A percentile compares a stretch with the other conserved stretches of the same genome.
Evolutionary conservation across 2,113 vertebrate species (phyloP).

Genomic region (Chaenocephalus aceratus): DNA sequence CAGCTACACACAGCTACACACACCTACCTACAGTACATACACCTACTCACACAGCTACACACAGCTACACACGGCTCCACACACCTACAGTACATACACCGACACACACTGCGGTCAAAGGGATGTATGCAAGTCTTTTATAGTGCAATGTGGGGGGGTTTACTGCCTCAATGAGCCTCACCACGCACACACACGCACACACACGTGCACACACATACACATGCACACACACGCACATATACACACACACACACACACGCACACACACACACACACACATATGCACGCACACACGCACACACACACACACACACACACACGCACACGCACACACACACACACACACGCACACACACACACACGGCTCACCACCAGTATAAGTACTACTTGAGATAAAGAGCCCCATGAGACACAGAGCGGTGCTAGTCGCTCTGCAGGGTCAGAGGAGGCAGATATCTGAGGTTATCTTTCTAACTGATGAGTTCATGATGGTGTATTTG

Average conservation of each 20-base stretch:
- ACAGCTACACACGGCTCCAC: neutral
- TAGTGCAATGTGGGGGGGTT: slow-evolving; percentile 22
- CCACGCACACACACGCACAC: neutral
- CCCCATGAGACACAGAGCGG: neutral
- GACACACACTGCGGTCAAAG: slow-evolving; percentile 19
- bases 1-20: neutral
- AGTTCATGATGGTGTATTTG: neutral
- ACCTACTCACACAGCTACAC: neutral
- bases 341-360: neutral
- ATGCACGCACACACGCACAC: slow-evolving; percentile 6
- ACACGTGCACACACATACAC: neutral
- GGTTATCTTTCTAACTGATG: neutral
- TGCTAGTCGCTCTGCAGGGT: neutral
- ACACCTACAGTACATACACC: neutral
- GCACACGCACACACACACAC: too few species aligned
- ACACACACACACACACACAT: too few species aligned
- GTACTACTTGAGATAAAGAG: neutral
- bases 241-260: neutral
- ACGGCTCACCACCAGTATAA: neutral
- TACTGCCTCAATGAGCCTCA: slow-evolving; percentile 30
- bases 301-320: neutral
- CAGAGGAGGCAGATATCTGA: slow-evolving; percentile 1
- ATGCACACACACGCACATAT: neutral
- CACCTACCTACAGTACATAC: neutral
- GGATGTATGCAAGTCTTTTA: slow-evolving; percentile 41